Evolutionary conservation across 2,888 invertebrate species (phyloP).

Genomic region (Lasioglossum oenotherae): DNA sequence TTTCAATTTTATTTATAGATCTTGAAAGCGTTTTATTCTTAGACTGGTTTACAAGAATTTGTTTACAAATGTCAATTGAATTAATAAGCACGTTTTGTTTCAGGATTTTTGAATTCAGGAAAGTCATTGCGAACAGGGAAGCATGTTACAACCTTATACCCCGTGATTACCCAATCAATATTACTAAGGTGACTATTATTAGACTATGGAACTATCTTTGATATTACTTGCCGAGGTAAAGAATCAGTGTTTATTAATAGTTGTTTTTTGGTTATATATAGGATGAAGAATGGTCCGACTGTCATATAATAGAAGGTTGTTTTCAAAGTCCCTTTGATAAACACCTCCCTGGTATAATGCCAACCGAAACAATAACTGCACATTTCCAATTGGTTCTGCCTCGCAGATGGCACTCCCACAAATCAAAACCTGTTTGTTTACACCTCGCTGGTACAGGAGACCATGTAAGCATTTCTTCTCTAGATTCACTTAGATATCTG

Average conservation of each 20-base stretch:
- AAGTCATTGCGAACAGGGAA: conserved; percentile 93
- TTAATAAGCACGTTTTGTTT: conserved; percentile 79
- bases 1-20: neutral
- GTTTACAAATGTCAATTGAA: neutral
- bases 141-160: conserved; percentile 93
- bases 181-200: conserved; percentile 88
- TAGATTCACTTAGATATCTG: neutral
- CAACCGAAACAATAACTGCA: conserved; percentile 92
- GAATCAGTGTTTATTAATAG: neutral
- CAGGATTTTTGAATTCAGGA: conserved; percentile 96
- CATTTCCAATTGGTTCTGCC: conserved; percentile 95
- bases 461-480: conserved; percentile 89
- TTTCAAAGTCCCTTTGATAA: conserved; percentile 94
- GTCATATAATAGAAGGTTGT: conserved; percentile 92
- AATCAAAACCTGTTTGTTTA: conserved; percentile 93
- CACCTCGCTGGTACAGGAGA: conserved; percentile 99
- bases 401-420: conserved; percentile 89
- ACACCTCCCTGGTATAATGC: conserved; percentile 94
- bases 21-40: neutral
- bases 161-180: conserved; percentile 92
- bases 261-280: conserved; percentile 76
- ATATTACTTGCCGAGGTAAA: neutral
- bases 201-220: neutral
- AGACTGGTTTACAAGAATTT: too few relatives aligned
- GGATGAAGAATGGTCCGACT: conserved; percentile 91